Base-by-base conservation (phyloP, 2,888 invertebrate species). In the Andrena praecox region DNA sequence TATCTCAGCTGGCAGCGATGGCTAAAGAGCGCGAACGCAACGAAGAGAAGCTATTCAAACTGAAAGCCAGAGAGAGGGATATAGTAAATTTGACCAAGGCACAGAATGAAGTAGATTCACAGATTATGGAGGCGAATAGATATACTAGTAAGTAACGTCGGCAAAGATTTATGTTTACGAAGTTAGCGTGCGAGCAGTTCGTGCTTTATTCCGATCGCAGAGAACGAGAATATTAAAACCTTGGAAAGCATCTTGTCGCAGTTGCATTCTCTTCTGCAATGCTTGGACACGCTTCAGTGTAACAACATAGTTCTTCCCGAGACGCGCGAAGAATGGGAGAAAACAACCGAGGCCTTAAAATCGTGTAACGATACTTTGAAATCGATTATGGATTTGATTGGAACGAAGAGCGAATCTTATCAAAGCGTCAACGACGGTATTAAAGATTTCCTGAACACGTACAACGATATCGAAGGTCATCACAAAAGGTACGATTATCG, bases 241-340 rank as follows among this genome's bases (percentile, higher is more conserved):
- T 62, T 89, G 4, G 59, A 81, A 42, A 59, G 82, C 54, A 80
- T 83, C 54, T 56, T 90, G 2, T 70, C 59, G 0, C 81, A 85
- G 16, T 76, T 91, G 24, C 24, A 86, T 35, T 64, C 68, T 12
- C 64, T 89, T 35, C 64, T 91, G 0, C 71, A 84, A 69, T 86
- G 87, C 10, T 56, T 89, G 4, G 89, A 91, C 56, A 63, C 80
- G 54, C 78, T 91, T 12, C 84, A 72, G 6, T 91, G 90, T 68
- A 76, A 87, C 5, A 85, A 87, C 68, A 80, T 91, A 12, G 42
- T 86, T n/a, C 84, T 91, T 69, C 92, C 91, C 2, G 71, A 85
- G 33, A 86, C 86, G 10, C 29, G 70, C 0, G 82, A 86, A 16
- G 86, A 88, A 5, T 82, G 80, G 77, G 24, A 81, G 24, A 77